These are phyloP conservation scores for Spea bombifrons DNA, from an alignment of 2,113 vertebrate species.

Conservation along the genomic window DNA sequence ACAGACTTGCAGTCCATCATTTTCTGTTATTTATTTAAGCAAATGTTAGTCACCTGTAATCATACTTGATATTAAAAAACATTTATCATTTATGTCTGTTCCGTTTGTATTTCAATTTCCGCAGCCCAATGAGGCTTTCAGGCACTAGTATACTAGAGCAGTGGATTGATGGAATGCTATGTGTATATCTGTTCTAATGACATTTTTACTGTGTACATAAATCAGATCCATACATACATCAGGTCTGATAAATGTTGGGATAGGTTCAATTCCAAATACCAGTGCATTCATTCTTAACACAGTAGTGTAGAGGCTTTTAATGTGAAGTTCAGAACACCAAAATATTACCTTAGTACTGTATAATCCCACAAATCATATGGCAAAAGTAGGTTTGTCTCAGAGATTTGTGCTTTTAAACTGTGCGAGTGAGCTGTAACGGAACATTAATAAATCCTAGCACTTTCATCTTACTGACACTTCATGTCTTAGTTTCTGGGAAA, in stretches of 20 bases:
- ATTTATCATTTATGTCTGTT: no score
- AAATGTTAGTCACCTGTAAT: no score
- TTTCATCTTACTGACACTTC: slow-evolving; percentile 44
- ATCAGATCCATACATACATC: not conserved
- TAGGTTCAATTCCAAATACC: not conserved
- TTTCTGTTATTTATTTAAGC: no score
- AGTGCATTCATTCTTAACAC: slow-evolving; percentile 8
- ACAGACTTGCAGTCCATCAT: no score
- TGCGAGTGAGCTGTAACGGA: slow-evolving; percentile 6
- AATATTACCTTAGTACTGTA: slow-evolving; percentile 16
- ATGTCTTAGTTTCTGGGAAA: slow-evolving; percentile 25
- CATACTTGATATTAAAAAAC: no score
- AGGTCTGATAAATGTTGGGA: slow-evolving; percentile 7
- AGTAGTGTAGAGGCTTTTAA: not conserved
- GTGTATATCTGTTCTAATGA: not conserved
- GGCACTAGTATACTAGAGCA: not conserved
- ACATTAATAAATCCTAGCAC: slow-evolving; percentile 9
- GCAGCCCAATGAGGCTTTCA: not conserved
- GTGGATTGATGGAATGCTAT: slow-evolving; percentile 13
- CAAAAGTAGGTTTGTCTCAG: not conserved
- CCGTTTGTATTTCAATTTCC: no score
- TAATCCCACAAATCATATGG: slow-evolving; percentile 20
- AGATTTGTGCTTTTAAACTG: not conserved
- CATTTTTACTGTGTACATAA: slow-evolving; percentile 19
- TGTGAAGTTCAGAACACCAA: not conserved